These are phyloP conservation scores for Drosophila pullipes DNA, from an alignment of 2,888 invertebrate species.

Conservation along the genomic window DNA sequence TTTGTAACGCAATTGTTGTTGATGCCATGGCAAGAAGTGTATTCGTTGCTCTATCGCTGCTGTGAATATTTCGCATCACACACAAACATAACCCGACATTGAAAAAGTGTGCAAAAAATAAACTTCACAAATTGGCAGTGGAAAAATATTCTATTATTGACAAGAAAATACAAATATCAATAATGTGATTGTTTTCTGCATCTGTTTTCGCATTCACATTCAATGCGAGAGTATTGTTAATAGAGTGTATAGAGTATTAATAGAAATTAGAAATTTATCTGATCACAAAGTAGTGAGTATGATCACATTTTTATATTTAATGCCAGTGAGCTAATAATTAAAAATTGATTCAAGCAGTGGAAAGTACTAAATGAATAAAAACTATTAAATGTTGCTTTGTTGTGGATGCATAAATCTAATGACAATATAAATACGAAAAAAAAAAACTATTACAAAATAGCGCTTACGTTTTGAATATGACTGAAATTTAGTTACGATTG, in stretches of 20 bases:
- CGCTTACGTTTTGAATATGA: neutral
- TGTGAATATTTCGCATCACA: constrained; percentile 32
- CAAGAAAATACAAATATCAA: neutral
- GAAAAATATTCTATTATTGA: constrained; percentile 27
- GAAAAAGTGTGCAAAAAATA: constrained; percentile 4
- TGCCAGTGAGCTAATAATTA: constrained; percentile 8
- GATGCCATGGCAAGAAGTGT: constrained; percentile 2
- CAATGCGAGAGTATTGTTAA: neutral
- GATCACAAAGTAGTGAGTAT: neutral
- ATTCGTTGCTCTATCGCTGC: constrained; percentile 34
- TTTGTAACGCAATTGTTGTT: constrained; percentile 47
- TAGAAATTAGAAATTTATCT: neutral
- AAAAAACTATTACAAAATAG: neutral
- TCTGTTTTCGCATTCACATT: neutral
- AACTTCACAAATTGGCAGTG: constrained; percentile 22
- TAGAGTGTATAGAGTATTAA: neutral
- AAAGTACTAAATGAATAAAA: neutral
- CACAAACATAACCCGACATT: constrained; percentile 16
- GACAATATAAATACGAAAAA: neutral
- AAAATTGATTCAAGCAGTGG: neutral
- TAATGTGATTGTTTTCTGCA: neutral
- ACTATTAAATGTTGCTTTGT: neutral
- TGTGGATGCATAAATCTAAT: neutral
- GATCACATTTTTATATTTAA: constrained; percentile 7
- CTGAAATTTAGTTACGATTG: neutral